Evolutionary conservation across 2,797 vertebrate species (phyloP), one percentile per base, ranked within the genome.

Genomic region (Coreius guichenoti): DNA sequence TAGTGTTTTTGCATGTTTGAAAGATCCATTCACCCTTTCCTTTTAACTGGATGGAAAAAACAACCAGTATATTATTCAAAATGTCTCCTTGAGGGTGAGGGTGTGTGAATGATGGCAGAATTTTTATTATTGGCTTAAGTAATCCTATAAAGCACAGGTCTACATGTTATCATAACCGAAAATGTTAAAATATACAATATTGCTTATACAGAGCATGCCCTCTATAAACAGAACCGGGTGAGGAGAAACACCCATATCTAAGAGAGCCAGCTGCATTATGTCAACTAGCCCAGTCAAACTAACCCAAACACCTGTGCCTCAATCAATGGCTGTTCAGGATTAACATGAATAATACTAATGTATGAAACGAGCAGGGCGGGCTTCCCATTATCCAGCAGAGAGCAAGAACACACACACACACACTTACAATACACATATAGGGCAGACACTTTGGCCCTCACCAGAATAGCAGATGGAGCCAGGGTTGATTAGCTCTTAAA

Each of bases 401-500:
- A 36, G 47, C 13, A 33, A 31, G 29, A 12, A 51, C 29, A 70
- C 51, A 12, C 21, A 81, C 79, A 69, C 8, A 43, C 69, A 43
- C 65, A 70, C 31, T n/a, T 12, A 54, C 8, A 81, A 6, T 43
- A 72, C n/a, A 79, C 49, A 69, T 21, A 70, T 5, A 86, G 12
- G 12, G 45, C 75, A 73, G 65, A 83, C 68, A 82, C 43, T 72
- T 51, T 79, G 80, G 74, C n/a, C 54, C 47, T 26, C 33, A 49
- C 9, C 68, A 36, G 33, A 45, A 79, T 21, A 67, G 56, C 45
- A 67, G 56, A 82, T 78, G 56, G 76, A 74, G 75, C 43, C 81
- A 63, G 54, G 26, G 69, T 82, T 87, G 68, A 83, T 80, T 80
- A 54, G 31, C 68, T 74, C 47, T 67, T 79, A 63, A 86, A 86